phyloP scores from a whole-genome alignment of 2,888 invertebrate genomes.

The Dysmachus trigonus region DNA sequence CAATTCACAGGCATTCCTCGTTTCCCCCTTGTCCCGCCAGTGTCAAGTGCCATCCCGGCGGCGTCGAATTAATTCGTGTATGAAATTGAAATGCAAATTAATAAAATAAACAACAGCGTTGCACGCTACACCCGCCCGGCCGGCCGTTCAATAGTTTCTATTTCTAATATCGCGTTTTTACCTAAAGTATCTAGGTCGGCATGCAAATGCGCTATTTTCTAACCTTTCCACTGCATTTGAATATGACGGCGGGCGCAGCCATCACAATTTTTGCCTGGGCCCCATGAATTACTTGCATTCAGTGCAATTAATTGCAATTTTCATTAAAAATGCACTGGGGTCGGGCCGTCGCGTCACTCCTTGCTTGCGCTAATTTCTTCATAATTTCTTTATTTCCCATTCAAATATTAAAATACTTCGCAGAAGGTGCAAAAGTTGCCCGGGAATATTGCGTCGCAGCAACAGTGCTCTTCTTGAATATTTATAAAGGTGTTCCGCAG shows the following conservation, averaged over 20 bases:
- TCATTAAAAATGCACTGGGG: constrained; percentile 23
- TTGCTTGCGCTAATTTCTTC: background rate
- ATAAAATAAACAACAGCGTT: constrained; percentile 24
- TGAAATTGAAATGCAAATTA: constrained; percentile 38
- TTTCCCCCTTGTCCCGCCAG: background rate
- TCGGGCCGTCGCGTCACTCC: background rate
- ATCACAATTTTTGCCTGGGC: background rate
- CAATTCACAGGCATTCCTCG: background rate
- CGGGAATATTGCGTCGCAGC: background rate
- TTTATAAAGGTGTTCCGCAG: background rate
- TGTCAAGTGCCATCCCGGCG: constrained; percentile 27
- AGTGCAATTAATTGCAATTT: constrained; percentile 27
- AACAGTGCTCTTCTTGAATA: background rate
- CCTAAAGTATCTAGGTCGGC: constrained; percentile 24
- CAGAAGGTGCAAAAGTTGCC: background rate
- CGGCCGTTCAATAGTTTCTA: constrained; percentile 10
- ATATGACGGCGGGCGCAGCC: background rate
- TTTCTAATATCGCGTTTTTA: constrained; percentile 38
- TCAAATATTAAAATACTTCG: background rate
- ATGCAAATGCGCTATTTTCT: constrained; percentile 29
- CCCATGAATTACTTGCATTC: constrained; percentile 23
- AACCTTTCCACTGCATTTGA: constrained; percentile 28
- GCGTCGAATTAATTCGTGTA: constrained; percentile 16
- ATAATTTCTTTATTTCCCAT: constrained; percentile 25
- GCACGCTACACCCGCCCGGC: background rate